Evolutionary conservation across 2,113 vertebrate genomes (phyloP).

Genomic region (Plecturocebus donacophilus): DNA sequence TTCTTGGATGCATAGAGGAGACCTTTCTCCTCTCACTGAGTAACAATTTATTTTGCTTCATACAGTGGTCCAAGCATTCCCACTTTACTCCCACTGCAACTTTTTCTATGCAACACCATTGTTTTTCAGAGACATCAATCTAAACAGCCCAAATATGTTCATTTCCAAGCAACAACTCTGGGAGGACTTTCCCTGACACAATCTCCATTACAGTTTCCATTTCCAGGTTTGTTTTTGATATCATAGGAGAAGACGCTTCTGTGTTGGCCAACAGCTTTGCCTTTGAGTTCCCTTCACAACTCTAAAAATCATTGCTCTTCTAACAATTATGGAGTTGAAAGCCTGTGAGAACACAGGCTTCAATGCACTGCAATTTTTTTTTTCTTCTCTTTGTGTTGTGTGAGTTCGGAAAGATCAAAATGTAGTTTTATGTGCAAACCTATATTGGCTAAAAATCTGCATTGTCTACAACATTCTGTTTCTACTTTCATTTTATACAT

Average conservation of each 20-base stretch:
- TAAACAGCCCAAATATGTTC: background rate
- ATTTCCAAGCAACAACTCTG: conserved; percentile 40
- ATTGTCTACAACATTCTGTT: background rate
- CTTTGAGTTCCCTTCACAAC: conserved; percentile 19
- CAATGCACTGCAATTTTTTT: background rate
- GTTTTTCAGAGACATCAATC: background rate
- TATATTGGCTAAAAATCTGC: background rate
- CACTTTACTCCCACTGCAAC: conserved; percentile 10
- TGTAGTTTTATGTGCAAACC: background rate
- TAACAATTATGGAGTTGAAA: conserved; percentile 18
- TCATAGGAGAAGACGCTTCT: background rate
- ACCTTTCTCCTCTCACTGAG: conserved; percentile 64
- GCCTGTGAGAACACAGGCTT: background rate
- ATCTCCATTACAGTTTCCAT: background rate
- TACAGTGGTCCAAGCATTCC: conserved; percentile 36
- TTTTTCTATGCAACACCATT: background rate
- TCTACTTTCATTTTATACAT: background rate
- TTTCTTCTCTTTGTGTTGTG: background rate
- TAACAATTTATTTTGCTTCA: conserved; percentile 53
- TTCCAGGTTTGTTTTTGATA: conserved; percentile 20
- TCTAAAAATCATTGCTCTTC: conserved; percentile 16
- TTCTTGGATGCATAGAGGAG: conserved; percentile 56
- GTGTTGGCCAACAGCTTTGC: background rate
- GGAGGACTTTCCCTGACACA: conserved; percentile 18
- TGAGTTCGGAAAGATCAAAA: conserved; percentile 3